Percentiles rank a stretch among this genome's conserved stretches.
phyloP scores from a whole-genome alignment of 2,888 invertebrate species.

The Papilio protenor region DNA sequence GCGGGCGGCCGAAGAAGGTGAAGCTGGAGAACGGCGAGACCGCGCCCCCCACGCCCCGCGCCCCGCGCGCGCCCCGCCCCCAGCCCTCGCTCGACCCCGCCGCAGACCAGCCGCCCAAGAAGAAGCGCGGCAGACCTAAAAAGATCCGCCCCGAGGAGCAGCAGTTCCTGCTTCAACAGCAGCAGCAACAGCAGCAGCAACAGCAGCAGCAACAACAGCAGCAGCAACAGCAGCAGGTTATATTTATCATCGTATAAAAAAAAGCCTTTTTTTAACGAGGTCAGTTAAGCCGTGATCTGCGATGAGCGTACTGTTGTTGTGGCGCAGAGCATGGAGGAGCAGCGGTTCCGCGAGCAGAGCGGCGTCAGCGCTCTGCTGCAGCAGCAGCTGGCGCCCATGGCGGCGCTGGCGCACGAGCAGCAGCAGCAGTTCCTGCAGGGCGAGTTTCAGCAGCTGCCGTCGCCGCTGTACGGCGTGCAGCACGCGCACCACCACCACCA shows the following conservation, averaged over 20 bases:
- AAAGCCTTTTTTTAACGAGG: background rate
- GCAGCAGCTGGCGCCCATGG: conserved; percentile 55
- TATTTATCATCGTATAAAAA: background rate
- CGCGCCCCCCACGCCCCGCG: conserved; percentile 82
- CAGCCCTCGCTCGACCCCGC: conserved; percentile 60
- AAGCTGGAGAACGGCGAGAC: conserved; percentile 88
- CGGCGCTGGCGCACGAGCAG: conserved; percentile 58
- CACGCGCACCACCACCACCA: conserved; percentile 52
- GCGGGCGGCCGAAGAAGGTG: conserved; percentile 94
- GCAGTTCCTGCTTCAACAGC: conserved; percentile 79
- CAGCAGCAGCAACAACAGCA: conserved; percentile 60
- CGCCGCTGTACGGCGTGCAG: conserved; percentile 59
- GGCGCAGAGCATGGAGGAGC: conserved; percentile 17
- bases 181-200: conserved; percentile 74
- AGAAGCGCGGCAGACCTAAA: conserved; percentile 94
- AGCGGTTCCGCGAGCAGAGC: conserved; percentile 48
- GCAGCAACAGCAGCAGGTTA: conserved; percentile 48
- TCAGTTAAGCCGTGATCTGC: background rate
- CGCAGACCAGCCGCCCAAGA: conserved; percentile 88
- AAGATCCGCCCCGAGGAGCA: conserved; percentile 89
- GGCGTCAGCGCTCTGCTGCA: conserved; percentile 57
- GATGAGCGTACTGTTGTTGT: background rate
- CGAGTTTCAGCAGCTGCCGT: conserved; percentile 61
- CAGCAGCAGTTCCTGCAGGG: conserved; percentile 56
- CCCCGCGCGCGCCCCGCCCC: conserved; percentile 76